Conservation (phyloP, 2,113 vertebrate genomes). For the Misgurnus mizolepis region DNA sequence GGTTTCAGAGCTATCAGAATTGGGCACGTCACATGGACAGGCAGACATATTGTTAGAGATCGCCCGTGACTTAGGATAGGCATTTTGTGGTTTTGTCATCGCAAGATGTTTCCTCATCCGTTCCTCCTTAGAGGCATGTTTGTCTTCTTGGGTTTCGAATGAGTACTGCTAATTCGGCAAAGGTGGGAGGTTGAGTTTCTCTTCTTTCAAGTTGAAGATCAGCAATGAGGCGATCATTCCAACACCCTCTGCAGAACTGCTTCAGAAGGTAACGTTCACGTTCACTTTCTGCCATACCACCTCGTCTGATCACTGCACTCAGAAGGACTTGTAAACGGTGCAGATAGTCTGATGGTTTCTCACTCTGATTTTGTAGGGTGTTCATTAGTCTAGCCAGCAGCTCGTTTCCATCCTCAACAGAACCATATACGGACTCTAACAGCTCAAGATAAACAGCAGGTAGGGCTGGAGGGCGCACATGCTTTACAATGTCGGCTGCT, state of each 20-base stretch:
- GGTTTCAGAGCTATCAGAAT: no score
- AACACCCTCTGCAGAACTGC: conserved; percentile 5
- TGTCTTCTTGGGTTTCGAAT: background rate
- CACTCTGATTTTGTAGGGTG: background rate
- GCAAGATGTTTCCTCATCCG: background rate
- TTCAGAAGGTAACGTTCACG: background rate
- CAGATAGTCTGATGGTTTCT: conserved; percentile 1
- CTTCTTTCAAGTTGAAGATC: conserved; percentile 9
- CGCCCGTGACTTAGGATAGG: background rate
- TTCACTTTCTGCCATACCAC: background rate
- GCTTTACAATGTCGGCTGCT: no score
- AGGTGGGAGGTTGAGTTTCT: background rate
- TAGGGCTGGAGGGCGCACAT: no score
- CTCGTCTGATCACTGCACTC: background rate
- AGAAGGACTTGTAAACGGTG: background rate
- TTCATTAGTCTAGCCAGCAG: no score
- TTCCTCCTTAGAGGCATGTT: background rate
- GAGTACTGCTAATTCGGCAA: background rate
- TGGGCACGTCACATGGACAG: background rate
- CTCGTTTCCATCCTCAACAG: conserved; percentile 6
- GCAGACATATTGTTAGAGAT: background rate
- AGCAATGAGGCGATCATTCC: background rate
- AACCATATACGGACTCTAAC: conserved; percentile 5
- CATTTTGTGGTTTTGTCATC: background rate
- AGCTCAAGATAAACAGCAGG: no score